Percentiles rank a stretch among this genome's conserved stretches.
phyloP scores from a whole-genome alignment of 2,113 vertebrate species.

The Ammodytes dubius region DNA sequence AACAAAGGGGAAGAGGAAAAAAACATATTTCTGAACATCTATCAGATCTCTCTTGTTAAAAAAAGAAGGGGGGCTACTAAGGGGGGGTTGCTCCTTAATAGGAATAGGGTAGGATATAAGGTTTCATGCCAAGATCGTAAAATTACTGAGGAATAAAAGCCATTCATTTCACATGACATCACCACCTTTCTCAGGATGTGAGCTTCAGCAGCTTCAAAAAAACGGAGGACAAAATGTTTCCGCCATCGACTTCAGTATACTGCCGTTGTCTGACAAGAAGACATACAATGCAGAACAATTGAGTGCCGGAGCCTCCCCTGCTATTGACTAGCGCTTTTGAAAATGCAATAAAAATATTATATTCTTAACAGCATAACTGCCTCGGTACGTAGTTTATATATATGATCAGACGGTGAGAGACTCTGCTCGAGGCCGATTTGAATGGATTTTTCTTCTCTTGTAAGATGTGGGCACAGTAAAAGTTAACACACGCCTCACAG shows the following conservation, averaged over 20 bases:
- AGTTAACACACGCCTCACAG: conserved; percentile 52
- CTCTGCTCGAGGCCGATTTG: conserved; percentile 53
- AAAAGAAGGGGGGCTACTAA: conserved; percentile 14
- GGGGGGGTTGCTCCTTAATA: conserved; percentile 67
- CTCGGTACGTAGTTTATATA: conserved; percentile 39
- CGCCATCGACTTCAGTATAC: conserved; percentile 43
- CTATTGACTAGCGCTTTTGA: conserved; percentile 50
- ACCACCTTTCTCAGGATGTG: conserved; percentile 77
- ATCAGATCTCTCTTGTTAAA: conserved; percentile 80
- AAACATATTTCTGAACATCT: conserved; percentile 77
- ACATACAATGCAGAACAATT: conserved; percentile 62
- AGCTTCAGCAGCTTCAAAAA: conserved; percentile 69
- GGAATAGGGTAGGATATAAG: conserved; percentile 73
- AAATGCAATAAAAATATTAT: conserved; percentile 58
- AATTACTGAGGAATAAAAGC: conserved; percentile 82
- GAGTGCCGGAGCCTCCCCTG: conserved; percentile 24
- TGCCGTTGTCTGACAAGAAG: conserved; percentile 63
- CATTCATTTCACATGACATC: conserved; percentile 84
- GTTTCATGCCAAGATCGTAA: conserved; percentile 83
- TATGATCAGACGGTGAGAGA: conserved; percentile 45
- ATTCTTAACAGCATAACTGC: conserved; percentile 43
- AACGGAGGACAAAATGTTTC: conserved; percentile 69
- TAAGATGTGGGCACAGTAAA: conserved; percentile 57
- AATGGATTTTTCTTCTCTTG: conserved; percentile 65
- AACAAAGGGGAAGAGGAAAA: conserved; percentile 72